Base-by-base conservation (phyloP, 1,140 invertebrate species). In the Cecropterus lyciades region DNA sequence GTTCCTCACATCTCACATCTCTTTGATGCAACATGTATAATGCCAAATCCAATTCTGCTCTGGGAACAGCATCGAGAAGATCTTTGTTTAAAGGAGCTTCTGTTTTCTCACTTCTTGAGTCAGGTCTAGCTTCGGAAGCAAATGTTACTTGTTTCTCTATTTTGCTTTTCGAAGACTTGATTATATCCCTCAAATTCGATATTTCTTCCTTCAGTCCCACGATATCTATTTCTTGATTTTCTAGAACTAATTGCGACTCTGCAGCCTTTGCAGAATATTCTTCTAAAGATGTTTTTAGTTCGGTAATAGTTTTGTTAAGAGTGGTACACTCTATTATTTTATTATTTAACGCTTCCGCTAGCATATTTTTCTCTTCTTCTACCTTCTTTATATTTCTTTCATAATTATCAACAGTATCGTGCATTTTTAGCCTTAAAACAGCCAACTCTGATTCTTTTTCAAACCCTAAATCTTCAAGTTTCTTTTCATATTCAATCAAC, bases 1-100 rank as follows among this genome's bases (percentile, higher is more conserved):
- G 92, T 88, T 98, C 97, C 79, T 98, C 97, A 88, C 97, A 97
- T 9, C 96, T 93, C 15, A 98, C 95, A 72, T 98, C 97, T 72
- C 97, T 93, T 72, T 98, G 96, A 87, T 98, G 97, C 16, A 98
- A 92, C 94, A 97, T 97, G 77, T 97, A 96, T 6, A 97, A 80
- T 0, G 96, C 96, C 60, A 97, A 92, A 85, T 98, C 97, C 45
- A 98, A 89, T 82, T 98, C 96, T 2, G 94, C 93, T 79, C 94
- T 88, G 0, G 93, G 92, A 11, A 92, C 89, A n/a, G 85, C 82
- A 55, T 91, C 85, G 46, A 84, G 76, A 69, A 82, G 67, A 40
- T 89, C 84, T 60, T 77, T 85, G 56, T 81, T 80, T 24, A 84
- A 40, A 51, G 49, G 1, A 64, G 69, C 65, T 40, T 78, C 62